Percentiles rank a stretch among this genome's conserved stretches.
Conservation (phyloP, 2,113 vertebrate species). For the Cheirogaleus medius region DNA sequence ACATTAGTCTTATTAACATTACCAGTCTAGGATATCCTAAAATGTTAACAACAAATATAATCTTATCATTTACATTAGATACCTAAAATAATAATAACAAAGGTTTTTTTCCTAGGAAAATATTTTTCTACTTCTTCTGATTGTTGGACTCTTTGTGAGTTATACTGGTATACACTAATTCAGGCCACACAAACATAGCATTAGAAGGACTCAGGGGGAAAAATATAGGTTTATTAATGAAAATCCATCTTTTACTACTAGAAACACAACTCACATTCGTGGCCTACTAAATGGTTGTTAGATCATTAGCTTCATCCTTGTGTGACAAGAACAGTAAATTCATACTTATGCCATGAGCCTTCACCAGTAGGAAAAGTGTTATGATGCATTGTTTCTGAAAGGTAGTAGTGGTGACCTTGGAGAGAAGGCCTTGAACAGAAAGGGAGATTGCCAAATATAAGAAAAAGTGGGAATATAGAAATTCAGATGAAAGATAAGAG, state of each 20-base stretch:
- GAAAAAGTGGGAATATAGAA: neutral
- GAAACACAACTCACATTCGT: neutral
- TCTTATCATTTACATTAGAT: neutral
- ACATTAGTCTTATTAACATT: neutral
- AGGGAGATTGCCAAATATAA: neutral
- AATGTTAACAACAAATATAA: neutral
- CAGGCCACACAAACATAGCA: neutral
- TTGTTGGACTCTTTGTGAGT: neutral
- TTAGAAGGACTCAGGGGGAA: neutral
- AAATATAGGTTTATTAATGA: neutral
- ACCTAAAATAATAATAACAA: neutral
- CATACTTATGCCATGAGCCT: neutral
- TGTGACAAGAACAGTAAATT: neutral
- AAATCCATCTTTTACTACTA: constrained; percentile 12
- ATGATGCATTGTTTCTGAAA: neutral
- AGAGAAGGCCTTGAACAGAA: neutral
- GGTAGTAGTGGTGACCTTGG: neutral
- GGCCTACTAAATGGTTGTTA: neutral
- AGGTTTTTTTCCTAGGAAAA: neutral
- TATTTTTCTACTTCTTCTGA: constrained; percentile 40
- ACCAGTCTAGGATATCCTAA: neutral
- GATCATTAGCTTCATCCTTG: neutral
- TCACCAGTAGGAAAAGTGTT: neutral
- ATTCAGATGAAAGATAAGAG: neutral
- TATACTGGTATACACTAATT: neutral